A percentile compares a stretch with the other conserved stretches of the same genome.
Evolutionary conservation across 1,140 invertebrate genomes (phyloP).

Genomic region (Coenobita brevimanus): DNA sequence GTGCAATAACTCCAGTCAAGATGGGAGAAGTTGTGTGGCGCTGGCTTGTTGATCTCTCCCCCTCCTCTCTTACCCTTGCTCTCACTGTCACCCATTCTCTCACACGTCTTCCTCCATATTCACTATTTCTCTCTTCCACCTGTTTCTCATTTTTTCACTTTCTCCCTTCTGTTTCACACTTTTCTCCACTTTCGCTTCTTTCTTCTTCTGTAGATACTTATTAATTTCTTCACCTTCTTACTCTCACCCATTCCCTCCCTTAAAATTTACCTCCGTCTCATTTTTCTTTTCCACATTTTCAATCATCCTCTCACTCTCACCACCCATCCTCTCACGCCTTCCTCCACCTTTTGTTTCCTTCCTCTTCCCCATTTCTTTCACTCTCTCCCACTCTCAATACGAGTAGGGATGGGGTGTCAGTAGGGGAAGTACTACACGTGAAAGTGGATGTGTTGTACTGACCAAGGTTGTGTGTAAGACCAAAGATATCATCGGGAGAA

Average conservation of each 20-base stretch:
- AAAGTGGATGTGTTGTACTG: too few relatives aligned
- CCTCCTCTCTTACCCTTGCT: neutral
- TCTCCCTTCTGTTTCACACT: neutral
- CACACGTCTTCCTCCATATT: neutral
- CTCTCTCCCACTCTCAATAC: too few relatives aligned
- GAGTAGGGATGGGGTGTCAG: too few relatives aligned
- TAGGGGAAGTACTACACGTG: too few relatives aligned
- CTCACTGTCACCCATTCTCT: slow-evolving; percentile 4
- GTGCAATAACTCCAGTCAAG: neutral
- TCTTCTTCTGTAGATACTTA: neutral
- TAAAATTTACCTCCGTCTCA: neutral
- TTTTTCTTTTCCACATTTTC: too few relatives aligned
- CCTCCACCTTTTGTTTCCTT: too few relatives aligned
- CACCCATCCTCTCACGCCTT: too few relatives aligned
- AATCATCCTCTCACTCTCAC: too few relatives aligned
- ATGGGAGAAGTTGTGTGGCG: neutral
- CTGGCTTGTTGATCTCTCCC: neutral
- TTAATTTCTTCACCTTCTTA: neutral
- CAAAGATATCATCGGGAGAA: too few relatives aligned
- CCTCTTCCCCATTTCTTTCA: too few relatives aligned
- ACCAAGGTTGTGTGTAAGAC: too few relatives aligned
- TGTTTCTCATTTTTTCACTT: too few relatives aligned
- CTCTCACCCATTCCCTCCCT: neutral
- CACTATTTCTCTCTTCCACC: neutral
- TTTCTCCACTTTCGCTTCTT: neutral